Evolutionary conservation across 1,140 invertebrate species (phyloP), one percentile per base, ranked within the genome.

Genomic region (Liolophura sinensis): DNA sequence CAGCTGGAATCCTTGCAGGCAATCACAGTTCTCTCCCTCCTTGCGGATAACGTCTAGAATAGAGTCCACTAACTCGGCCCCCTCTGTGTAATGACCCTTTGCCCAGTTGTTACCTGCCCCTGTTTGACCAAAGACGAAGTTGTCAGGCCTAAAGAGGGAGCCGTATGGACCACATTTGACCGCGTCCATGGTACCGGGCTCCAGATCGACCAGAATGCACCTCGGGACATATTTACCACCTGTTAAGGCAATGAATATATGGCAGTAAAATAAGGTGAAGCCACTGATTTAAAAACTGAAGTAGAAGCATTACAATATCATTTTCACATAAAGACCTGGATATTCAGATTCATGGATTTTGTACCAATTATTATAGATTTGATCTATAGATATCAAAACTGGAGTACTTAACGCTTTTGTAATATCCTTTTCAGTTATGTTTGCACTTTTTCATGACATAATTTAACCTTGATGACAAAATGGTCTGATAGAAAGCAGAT

Each of bases 171-270:
- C 93, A 16, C 93, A 93, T 58, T 94, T 88, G 14, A 96, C 94
- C 12, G 94, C 91, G 85, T 97, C 94, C 93, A 97, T 96, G 56
- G 94, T 96, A 67, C 94, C 95, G 16, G 95, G 95, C 81, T 97
- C 95, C 73, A 97, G 85, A 85, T 97, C 95, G 54, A 97, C 89
- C 14, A 97, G 87, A 65, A 97, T 90, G 63, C 94, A 93, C 70
- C 95, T 87, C 7, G 95, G 95, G 22, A 97, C 95, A 84, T 96
- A 97, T 85, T 95, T 96, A 64, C 91, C 91, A 75, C 61, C 86
- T 75, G 73, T 40, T 40, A 40, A 40, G 31, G 31, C 31, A 40
- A 40, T 40, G 31, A 40, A 40, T 40, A 40, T 40, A 40, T 40
- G 3, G 9, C 3, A 40, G 31, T 40, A 40, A 3, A 40, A 5